Evolutionary conservation across 2,888 invertebrate genomes (phyloP), one percentile per base, ranked within the genome.

Genomic region (Dryococelus australis): DNA sequence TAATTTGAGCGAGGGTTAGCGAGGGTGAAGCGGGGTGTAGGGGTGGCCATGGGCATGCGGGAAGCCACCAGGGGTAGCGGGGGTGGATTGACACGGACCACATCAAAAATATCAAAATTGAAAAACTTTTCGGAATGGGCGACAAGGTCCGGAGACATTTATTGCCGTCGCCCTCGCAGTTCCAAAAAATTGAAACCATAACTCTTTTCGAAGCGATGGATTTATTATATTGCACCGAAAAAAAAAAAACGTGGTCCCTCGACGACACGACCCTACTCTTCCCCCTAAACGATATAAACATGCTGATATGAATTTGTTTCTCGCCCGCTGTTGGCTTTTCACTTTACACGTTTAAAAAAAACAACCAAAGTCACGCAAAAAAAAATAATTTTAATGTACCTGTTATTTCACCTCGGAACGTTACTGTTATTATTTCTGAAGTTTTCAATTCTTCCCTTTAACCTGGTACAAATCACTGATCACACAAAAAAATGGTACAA

Each of bases 161-260:
- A 65, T 65, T 65, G 24, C 65, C 6, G 1, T n/a, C 13, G n/a
- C 65, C 6, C 20, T 24, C 2, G 65, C n/a, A n/a, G 65, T 65
- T 65, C n/a, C 65, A n/a, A 65, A 65, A 65, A 65, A 65, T 65
- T 65, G 65, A 65, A 65, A 65, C 65, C 65, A 65, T 65, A 65
- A 65, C 65, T 65, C 65, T 65, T 65, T 16, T 8, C n/a, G 6
- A 65, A 24, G 16, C 16, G 65, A 65, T 65, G 65, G 65, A 65
- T 65, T 65, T 65, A 65, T 65, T 65, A 65, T n/a, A 65, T 65
- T 65, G 65, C 65, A 65, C n/a, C 65, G n/a, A 20, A 24, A 20
- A 65, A 20, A 65, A 65, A 65, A 16, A 24, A 20, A 10, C 47
- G 16, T 65, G n/a, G 8, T 65, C 51, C 20, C 8, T 51, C 51